A percentile compares a stretch with the other conserved stretches of the same genome.
Conservation (phyloP, 92 coral and sea anemone species). For the Blastomussa wellsi region DNA sequence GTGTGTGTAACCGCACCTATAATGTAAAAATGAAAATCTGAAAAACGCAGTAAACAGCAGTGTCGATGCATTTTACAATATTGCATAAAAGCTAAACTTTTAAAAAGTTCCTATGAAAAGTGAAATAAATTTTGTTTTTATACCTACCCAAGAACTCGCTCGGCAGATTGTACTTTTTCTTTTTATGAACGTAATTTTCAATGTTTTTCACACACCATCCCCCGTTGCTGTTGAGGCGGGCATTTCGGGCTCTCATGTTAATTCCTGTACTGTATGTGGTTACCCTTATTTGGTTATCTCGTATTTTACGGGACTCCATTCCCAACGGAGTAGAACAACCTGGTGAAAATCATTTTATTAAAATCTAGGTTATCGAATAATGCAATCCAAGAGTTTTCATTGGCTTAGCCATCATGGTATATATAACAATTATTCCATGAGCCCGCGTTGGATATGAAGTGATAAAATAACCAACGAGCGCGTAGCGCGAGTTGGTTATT, state of each 20-base stretch:
- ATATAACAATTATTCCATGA: too few species aligned
- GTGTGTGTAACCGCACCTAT: too few species aligned
- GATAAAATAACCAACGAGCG: too few species aligned
- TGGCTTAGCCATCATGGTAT: too few species aligned
- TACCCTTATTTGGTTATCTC: conserved; percentile 56
- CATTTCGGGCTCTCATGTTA: conserved; percentile 47
- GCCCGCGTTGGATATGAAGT: too few species aligned
- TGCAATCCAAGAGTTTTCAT: too few species aligned
- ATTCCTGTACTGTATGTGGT: conserved; percentile 40
- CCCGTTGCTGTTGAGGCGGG: conserved; percentile 66
- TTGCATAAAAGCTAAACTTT: too few species aligned
- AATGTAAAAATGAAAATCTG: too few species aligned
- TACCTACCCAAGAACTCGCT: conserved; percentile 72
- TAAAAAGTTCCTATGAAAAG: too few species aligned
- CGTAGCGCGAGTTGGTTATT: too few species aligned
- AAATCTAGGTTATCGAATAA: not conserved
- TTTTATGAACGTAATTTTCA: not conserved
- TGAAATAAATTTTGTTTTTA: not conserved
- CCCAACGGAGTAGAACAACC: conserved; percentile 75
- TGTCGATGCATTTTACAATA: too few species aligned
- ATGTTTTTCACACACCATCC: conserved; percentile 77
- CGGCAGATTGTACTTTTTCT: conserved; percentile 32
- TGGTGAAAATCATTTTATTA: not conserved
- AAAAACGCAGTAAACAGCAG: too few species aligned
- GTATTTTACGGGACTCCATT: conserved; percentile 63